Conservation (phyloP, 2,888 invertebrate species). For the Parthenolecanium corni region DNA sequence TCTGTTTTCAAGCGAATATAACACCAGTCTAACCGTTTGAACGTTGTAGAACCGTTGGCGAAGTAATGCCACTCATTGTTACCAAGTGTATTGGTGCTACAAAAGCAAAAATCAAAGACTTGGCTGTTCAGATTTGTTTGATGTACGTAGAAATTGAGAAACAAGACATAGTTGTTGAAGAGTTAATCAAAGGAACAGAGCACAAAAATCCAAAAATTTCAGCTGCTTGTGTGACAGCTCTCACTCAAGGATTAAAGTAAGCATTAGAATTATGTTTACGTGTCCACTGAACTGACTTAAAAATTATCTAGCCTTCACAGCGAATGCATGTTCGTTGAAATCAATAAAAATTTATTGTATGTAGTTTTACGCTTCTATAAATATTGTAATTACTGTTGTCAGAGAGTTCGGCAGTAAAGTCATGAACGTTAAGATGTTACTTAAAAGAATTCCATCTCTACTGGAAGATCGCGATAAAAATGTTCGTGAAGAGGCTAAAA, state of each 20-base stretch:
- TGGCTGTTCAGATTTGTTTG: slow-evolving; percentile 74
- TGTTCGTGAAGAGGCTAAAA: slow-evolving; percentile 85
- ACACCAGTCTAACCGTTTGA: not conserved
- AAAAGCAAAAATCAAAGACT: slow-evolving; percentile 80
- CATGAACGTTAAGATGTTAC: slow-evolving; percentile 70
- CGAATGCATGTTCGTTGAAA: not conserved
- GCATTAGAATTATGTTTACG: slow-evolving; percentile 4
- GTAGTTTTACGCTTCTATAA: no score
- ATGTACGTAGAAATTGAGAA: slow-evolving; percentile 96
- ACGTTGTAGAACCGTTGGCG: slow-evolving; percentile 57
- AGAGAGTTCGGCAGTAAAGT: slow-evolving; percentile 88
- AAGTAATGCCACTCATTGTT: slow-evolving; percentile 79
- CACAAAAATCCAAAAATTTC: slow-evolving; percentile 95
- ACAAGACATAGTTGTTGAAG: slow-evolving; percentile 77
- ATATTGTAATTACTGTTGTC: not conserved
- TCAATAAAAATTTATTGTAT: no score
- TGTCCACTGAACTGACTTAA: not conserved
- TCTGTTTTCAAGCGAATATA: not conserved
- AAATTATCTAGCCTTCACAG: not conserved
- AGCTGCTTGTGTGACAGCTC: slow-evolving; percentile 63
- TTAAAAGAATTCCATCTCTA: slow-evolving; percentile 73
- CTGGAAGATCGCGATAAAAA: slow-evolving; percentile 83
- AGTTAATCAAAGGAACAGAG: slow-evolving; percentile 83
- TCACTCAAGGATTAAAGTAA: slow-evolving; percentile 59
- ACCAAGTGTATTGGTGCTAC: slow-evolving; percentile 86